Evolutionary conservation across 1,140 invertebrate species (phyloP).

Genomic region (Bombus pascuorum): DNA sequence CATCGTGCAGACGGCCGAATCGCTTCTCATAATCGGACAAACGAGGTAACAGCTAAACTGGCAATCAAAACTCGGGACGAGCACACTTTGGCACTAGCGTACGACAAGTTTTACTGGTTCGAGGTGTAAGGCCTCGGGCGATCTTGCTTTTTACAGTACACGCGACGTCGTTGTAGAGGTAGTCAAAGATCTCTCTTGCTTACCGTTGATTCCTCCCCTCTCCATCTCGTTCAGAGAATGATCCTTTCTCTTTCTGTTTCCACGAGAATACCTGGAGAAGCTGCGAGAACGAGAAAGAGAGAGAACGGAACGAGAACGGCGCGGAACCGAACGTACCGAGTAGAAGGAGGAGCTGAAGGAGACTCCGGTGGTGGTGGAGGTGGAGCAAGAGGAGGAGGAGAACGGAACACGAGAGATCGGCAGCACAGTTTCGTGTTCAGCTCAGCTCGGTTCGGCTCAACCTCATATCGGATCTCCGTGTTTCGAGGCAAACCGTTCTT

Average conservation of each 20-base stretch:
- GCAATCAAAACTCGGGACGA: constrained; percentile 50
- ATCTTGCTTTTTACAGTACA: constrained; percentile 77
- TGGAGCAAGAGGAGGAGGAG: constrained; percentile 66
- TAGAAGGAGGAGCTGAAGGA: constrained; percentile 69
- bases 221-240: constrained; percentile 38
- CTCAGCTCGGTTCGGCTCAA: constrained; percentile 68
- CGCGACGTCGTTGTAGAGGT: constrained; percentile 69
- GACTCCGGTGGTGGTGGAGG: constrained; percentile 57
- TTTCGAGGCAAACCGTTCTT: constrained; percentile 40
- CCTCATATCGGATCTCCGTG: constrained; percentile 64
- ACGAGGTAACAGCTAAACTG: constrained; percentile 9
- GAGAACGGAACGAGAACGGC: constrained; percentile 69
- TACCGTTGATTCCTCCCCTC: constrained; percentile 53
- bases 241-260: constrained; percentile 61
- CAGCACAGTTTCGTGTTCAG: constrained; percentile 78
- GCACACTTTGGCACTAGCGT: constrained; percentile 71
- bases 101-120: constrained; percentile 82
- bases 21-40: background rate
- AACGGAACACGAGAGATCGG: constrained; percentile 78
- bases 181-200: constrained; percentile 74
- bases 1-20: background rate
- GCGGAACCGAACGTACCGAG: constrained; percentile 68
- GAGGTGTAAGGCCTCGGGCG: constrained; percentile 79
- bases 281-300: constrained; percentile 53
- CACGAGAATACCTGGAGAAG: constrained; percentile 56